phyloP scores from a whole-genome alignment of 2,888 invertebrate species.

The Scaptomyza tumidula region DNA sequence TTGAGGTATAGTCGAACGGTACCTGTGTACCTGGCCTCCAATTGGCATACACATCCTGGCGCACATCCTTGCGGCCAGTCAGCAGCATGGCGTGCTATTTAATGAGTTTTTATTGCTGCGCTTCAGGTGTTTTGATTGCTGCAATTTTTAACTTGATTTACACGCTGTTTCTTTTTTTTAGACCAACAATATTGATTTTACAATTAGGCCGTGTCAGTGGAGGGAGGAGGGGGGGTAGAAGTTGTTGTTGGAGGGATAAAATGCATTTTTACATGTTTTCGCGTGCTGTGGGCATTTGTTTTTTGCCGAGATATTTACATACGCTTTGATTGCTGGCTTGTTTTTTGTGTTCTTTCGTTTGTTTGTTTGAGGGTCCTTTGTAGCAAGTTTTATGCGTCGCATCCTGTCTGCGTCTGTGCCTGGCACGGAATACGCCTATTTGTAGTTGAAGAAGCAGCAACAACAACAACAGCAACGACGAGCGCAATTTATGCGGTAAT shows the following conservation, averaged over 20 bases:
- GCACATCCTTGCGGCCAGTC: slow-evolving; percentile 31
- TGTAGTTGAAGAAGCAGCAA: slow-evolving; percentile 33
- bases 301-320: slow-evolving; percentile 35
- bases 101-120: slow-evolving; percentile 81
- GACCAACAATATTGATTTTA: slow-evolving; percentile 73
- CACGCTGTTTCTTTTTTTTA: slow-evolving; percentile 52
- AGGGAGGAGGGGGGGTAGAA: background rate
- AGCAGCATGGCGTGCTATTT: slow-evolving; percentile 56
- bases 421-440: slow-evolving; percentile 36
- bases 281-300: slow-evolving; percentile 70
- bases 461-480: slow-evolving; percentile 1
- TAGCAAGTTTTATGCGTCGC: slow-evolving; percentile 71
- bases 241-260: slow-evolving; percentile 17
- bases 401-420: slow-evolving; percentile 56
- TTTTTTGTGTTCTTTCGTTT: slow-evolving; percentile 1
- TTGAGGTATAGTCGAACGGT: slow-evolving; percentile 38
- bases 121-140: slow-evolving; percentile 77
- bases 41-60: slow-evolving; percentile 51
- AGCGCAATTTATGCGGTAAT: slow-evolving; percentile 82
- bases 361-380: slow-evolving; percentile 56
- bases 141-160: slow-evolving; percentile 80
- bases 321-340: background rate
- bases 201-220: slow-evolving; percentile 62
- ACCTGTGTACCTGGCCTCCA: slow-evolving; percentile 48
- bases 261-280: slow-evolving; percentile 78